Evolutionary conservation across 2,888 invertebrate genomes (phyloP), one percentile per base, ranked within the genome.

Genomic region (Mythimna lalbum): DNA sequence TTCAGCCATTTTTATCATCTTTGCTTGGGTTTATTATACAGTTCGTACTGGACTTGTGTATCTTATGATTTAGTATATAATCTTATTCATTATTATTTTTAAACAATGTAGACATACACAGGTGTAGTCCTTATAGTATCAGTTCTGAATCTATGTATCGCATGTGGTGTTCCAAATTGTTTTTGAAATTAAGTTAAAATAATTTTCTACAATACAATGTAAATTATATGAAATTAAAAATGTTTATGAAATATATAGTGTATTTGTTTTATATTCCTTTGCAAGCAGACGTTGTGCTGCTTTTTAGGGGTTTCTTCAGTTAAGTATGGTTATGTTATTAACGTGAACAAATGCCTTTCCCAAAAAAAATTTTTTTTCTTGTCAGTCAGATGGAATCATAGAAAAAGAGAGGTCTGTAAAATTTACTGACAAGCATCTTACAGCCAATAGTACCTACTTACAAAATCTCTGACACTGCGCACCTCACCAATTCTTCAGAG

Each of bases 91-190:
- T 64, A 43, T 63, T 63, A 69, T 47, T 52, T 63, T 19, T 39
- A 19, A 57, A 39, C 27, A 60, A 66, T 69, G n/a, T 63, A 68
- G 47, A 43, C n/a, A 52, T 60, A 39, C 50, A 68, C 75, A 53
- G 31, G 21, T 53, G 52, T 66, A 59, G 49, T 47, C 17, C 55
- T 62, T 60, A 63, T 76, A 81, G 80, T 77, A 73, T 86, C 88
- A 88, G 88, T 90, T 90, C 90, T 90, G 86, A 83, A 88, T 85
- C 80, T 85, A 82, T 84, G 76, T 78, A 83, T 78, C 52, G 69
- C 82, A 77, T 87, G 85, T 81, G 84, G 81, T 55, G 62, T 68
- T 79, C 78, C 69, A 73, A 63, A 66, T 80, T 68, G 68, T 75
- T 76, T 79, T 74, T 78, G 66, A 66, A 76, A 80, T 77, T 79